Conservation (phyloP, 1,140 invertebrate genomes). For the Apis mellifera region DNA sequence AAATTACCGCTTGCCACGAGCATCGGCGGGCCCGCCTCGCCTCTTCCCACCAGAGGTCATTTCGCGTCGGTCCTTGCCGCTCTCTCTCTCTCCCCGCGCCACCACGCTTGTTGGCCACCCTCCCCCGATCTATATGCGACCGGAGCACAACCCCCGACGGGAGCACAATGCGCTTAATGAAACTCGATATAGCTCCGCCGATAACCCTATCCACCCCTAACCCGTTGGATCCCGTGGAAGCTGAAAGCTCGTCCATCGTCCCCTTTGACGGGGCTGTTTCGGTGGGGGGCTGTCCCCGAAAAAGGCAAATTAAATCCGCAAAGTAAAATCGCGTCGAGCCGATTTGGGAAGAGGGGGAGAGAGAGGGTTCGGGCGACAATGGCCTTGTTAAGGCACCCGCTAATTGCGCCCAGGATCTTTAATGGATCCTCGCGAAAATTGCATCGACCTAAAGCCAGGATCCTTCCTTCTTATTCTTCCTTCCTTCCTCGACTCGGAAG, state of each 20-base stretch:
- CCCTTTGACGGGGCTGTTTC: constrained; percentile 61
- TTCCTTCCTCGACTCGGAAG: not conserved
- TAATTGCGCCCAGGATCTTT: constrained; percentile 71
- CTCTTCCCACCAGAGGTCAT: constrained; percentile 56
- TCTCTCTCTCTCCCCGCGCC: constrained; percentile 32
- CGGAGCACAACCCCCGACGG: constrained; percentile 39
- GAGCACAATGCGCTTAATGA: constrained; percentile 72
- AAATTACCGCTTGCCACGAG: constrained; percentile 66
- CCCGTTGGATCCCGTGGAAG: constrained; percentile 8
- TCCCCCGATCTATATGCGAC: constrained; percentile 51
- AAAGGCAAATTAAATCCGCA: constrained; percentile 69
- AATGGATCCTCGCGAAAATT: constrained; percentile 73
- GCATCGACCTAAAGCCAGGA: constrained; percentile 64
- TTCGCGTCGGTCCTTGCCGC: constrained; percentile 49
- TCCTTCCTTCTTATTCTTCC: constrained; percentile 16
- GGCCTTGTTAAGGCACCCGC: constrained; percentile 70
- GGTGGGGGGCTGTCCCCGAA: constrained; percentile 45
- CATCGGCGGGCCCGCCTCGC: constrained; percentile 17
- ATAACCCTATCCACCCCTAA: constrained; percentile 49
- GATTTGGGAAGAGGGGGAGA: not conserved
- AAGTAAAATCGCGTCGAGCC: constrained; percentile 59
- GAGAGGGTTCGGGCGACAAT: constrained; percentile 63
- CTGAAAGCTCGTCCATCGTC: constrained; percentile 43
- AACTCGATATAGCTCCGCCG: constrained; percentile 66
- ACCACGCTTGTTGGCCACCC: constrained; percentile 49